Conservation (phyloP, 1,140 invertebrate genomes). For the Brachionus rubens region DNA sequence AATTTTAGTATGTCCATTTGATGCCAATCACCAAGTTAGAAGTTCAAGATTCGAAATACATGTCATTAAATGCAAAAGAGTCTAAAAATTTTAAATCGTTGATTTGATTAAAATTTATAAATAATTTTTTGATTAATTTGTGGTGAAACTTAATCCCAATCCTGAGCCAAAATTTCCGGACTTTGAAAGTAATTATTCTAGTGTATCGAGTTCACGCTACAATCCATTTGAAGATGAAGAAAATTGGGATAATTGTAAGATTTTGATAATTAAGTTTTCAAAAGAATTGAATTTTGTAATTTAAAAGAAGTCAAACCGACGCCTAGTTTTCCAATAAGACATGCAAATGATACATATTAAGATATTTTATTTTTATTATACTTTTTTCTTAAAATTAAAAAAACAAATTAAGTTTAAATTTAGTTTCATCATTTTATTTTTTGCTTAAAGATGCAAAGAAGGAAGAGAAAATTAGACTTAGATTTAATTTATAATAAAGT, state of each 20-base stretch:
- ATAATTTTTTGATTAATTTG: too few species aligned
- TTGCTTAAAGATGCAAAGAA: too few species aligned
- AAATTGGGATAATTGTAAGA: constrained; percentile 2
- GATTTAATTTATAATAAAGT: too few species aligned
- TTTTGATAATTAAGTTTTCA: background rate
- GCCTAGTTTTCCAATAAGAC: too few species aligned
- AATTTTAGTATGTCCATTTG: constrained; percentile 35
- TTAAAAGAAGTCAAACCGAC: too few species aligned
- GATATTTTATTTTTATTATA: too few species aligned
- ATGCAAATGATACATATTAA: background rate
- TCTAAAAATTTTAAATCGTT: background rate
- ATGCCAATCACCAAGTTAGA: constrained; percentile 19
- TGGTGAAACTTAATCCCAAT: too few species aligned
- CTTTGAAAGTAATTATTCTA: background rate
- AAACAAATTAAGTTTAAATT: too few species aligned
- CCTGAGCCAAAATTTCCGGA: background rate
- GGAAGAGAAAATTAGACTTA: too few species aligned
- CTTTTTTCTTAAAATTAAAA: too few species aligned
- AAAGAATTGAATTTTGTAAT: background rate
- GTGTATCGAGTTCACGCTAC: background rate
- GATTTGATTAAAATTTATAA: background rate
- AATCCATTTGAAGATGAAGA: constrained; percentile 32
- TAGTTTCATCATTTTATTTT: too few species aligned
- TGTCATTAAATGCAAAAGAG: constrained; percentile 15
- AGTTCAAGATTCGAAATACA: constrained; percentile 30